Evolutionary conservation across 2,797 vertebrate species (phyloP), one percentile per base, ranked within the genome.

Genomic region (Clarias platycephalus): DNA sequence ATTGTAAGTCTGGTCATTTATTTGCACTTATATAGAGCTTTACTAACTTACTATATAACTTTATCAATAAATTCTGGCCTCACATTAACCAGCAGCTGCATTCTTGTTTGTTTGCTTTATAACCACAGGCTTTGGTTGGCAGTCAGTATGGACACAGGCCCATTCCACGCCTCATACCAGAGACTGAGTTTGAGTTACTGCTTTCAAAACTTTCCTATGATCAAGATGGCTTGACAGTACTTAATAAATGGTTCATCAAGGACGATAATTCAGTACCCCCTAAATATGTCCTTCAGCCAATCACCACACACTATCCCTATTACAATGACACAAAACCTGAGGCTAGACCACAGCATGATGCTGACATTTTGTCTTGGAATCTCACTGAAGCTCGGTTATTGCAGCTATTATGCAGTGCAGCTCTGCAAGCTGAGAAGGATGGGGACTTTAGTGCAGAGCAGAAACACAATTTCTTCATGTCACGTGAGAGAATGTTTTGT

Each of bases 201-300:
- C 83, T 91, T 71, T 91, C 93, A 82, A 95, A 93, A 89, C 88
- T 96, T 31, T 86, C 87, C 2, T 81, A 89, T 68, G 91, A 94
- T 78, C 89, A 92, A 0, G 90, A 89, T 0, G 92, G 93, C 63
- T 26, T 93, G 80, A 90, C 91, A 77, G 92, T 94, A 82, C 90
- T 97, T 85, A 88, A 72, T 3, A 90, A 86, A 2, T 92, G 94
- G 94, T 97, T 95, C 90, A 31, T 81, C 84, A 93, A 91, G 72
- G 96, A 97, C 18, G 86, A 88, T 85, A 97, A 97, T 0, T 76
- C 91, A 0, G 40, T 95, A 57, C 96, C 96, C 0, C 92, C 95
- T 0, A 81, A 86, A 64, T 96, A 95, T 7, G 60, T 95, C 75
- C 94, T 97, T 20, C 96, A 94, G 90, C 93, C 92, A 84, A 94